Conservation (phyloP, 2,888 invertebrate species). For the Metallyticus violacea region DNA sequence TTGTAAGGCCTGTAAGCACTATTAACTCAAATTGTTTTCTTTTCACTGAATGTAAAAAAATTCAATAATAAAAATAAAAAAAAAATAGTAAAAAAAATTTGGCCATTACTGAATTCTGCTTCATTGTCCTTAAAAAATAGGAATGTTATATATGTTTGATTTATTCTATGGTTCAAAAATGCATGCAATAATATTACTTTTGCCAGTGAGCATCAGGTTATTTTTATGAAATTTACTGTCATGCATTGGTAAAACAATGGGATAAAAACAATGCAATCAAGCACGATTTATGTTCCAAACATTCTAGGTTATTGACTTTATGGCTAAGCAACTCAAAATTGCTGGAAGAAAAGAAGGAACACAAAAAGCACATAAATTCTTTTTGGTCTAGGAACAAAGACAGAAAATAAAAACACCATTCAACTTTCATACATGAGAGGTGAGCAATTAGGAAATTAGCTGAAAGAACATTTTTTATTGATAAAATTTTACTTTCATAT, state of each 20-base stretch:
- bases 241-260: background rate
- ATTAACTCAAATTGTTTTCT: background rate
- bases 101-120: background rate
- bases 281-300: background rate
- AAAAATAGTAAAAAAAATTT: background rate
- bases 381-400: too few species aligned
- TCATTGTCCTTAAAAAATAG: background rate
- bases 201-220: background rate
- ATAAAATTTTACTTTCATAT: too few species aligned
- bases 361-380: too few species aligned
- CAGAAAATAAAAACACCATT: too few species aligned
- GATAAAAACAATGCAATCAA: background rate
- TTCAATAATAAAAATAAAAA: background rate
- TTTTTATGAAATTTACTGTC: background rate
- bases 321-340: too few species aligned
- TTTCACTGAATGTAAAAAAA: background rate
- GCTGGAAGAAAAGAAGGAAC: too few species aligned
- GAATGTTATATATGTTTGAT: background rate
- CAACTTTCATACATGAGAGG: background rate
- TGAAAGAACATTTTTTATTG: too few species aligned
- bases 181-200: background rate
- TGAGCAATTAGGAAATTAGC: background rate
- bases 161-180: background rate
- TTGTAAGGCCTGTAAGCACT: too few species aligned
- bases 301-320: background rate